A percentile compares a stretch with the other conserved stretches of the same genome.
Conservation (phyloP, 2,888 invertebrate species). For the Bombylius discolor region DNA sequence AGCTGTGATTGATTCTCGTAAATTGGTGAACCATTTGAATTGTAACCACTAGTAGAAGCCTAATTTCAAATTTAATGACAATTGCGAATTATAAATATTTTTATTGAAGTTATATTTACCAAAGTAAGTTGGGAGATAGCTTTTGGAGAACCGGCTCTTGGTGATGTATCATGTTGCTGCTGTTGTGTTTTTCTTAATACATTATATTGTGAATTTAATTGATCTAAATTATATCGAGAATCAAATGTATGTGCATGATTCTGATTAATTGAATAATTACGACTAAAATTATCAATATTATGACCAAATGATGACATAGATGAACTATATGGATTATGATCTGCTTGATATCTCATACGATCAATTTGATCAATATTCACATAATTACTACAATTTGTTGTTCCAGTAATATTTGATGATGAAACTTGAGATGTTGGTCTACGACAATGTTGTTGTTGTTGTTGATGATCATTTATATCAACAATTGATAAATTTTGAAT, state of each 20-base stretch:
- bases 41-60: constrained; percentile 11
- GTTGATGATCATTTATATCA: constrained; percentile 16
- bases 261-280: constrained; percentile 32
- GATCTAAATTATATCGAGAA: constrained; percentile 10
- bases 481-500: constrained; percentile 3
- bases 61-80: neutral
- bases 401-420: neutral
- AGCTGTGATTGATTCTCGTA: constrained; percentile 41
- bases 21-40: constrained; percentile 40
- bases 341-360: constrained; percentile 37
- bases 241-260: constrained; percentile 31
- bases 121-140: neutral
- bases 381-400: constrained; percentile 31
- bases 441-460: constrained; percentile 14
- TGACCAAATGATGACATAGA: constrained; percentile 9
- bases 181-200: constrained; percentile 24
- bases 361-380: constrained; percentile 47
- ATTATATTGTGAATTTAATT: constrained; percentile 18
- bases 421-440: constrained; percentile 17
- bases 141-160: neutral
- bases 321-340: constrained; percentile 24
- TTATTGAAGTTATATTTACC: neutral
- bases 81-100: neutral
- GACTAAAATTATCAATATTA: constrained; percentile 30
- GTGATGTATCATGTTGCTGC: constrained; percentile 1